Percentiles rank a stretch among this genome's conserved stretches.
These are phyloP conservation scores for Hirtodrosophila alboralis DNA, from an alignment of 2,888 invertebrate genomes.

Conservation along the genomic window DNA sequence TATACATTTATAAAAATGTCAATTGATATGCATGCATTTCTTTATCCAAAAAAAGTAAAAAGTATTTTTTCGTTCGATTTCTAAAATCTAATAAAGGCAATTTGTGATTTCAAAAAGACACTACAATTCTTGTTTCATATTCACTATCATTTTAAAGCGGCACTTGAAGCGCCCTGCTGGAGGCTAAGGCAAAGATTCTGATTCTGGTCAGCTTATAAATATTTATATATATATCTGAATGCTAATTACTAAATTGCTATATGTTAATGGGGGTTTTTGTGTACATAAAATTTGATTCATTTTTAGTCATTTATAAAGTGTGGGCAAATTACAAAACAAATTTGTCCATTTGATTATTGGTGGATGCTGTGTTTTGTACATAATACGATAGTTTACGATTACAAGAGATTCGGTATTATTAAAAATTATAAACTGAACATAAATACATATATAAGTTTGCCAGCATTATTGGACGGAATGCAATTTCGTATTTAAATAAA, in stretches of 20 bases:
- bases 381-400: constrained; percentile 52
- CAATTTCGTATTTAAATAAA: constrained; percentile 66
- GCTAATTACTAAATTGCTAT: constrained; percentile 30
- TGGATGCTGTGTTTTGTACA: constrained; percentile 66
- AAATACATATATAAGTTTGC: constrained; percentile 41
- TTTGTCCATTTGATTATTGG: constrained; percentile 24
- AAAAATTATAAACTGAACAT: constrained; percentile 39
- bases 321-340: constrained; percentile 22
- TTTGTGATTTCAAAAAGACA: constrained; percentile 68
- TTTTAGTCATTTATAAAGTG: not conserved
- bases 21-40: constrained; percentile 65
- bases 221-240: constrained; percentile 23
- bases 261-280: constrained; percentile 26
- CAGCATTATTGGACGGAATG: constrained; percentile 75
- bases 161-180: constrained; percentile 40
- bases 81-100: constrained; percentile 81
- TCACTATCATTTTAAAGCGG: constrained; percentile 22
- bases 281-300: constrained; percentile 27
- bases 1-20: constrained; percentile 23
- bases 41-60: constrained; percentile 26
- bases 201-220: constrained; percentile 29
- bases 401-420: constrained; percentile 6
- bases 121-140: constrained; percentile 37
- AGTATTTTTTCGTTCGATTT: constrained; percentile 64
- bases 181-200: constrained; percentile 37